A percentile compares a stretch with the other conserved stretches of the same genome.
These are phyloP conservation scores for Apodemia hepburni DNA, from an alignment of 2,888 invertebrate genomes.

Conservation along the genomic window DNA sequence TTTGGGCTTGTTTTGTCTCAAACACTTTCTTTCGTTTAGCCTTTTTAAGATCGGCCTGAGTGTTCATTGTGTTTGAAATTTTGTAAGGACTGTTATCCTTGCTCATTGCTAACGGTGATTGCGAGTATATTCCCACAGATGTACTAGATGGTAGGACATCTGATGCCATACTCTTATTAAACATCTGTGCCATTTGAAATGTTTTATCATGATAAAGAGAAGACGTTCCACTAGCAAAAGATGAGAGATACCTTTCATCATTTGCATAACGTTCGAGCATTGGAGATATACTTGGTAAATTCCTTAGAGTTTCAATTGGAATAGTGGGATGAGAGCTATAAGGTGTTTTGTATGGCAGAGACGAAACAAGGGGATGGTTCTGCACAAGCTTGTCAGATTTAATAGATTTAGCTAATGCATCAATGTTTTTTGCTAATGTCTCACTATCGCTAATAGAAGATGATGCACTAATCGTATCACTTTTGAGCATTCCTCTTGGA, in stretches of 20 bases:
- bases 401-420: conserved; percentile 51
- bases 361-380: conserved; percentile 56
- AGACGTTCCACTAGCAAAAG: conserved; percentile 61
- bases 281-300: conserved; percentile 79
- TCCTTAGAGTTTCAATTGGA: conserved; percentile 75
- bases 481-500: conserved; percentile 55
- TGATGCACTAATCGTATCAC: conserved; percentile 47
- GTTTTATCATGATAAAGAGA: conserved; percentile 80
- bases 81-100: conserved; percentile 62
- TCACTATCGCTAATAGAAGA: conserved; percentile 46
- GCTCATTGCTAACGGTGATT: conserved; percentile 49
- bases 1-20: conserved; percentile 49
- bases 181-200: conserved; percentile 81
- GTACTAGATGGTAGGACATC: conserved; percentile 54
- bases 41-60: conserved; percentile 55
- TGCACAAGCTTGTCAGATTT: conserved; percentile 61
- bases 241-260: conserved; percentile 77
- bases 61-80: conserved; percentile 40
- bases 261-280: conserved; percentile 80
- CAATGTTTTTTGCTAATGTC: conserved; percentile 49
- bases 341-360: conserved; percentile 64
- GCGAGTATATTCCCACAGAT: conserved; percentile 57
- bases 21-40: conserved; percentile 59
- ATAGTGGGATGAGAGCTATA: conserved; percentile 59
- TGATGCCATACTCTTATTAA: conserved; percentile 67